Conservation (phyloP, 1,140 invertebrate species). For the Sitophilus oryzae region DNA sequence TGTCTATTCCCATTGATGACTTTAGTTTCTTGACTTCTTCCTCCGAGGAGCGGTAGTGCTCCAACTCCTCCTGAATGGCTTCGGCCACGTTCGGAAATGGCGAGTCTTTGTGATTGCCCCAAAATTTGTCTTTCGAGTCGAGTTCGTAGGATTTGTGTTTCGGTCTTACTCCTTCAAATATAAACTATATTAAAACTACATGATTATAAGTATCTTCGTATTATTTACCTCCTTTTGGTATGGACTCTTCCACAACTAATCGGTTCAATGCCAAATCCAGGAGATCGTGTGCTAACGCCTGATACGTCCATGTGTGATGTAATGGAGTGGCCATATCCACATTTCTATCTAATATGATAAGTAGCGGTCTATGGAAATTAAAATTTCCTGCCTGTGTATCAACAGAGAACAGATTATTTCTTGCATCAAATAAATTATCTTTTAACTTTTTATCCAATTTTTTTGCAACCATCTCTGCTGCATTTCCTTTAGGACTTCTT, state of each 20-base stretch:
- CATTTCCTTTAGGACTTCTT: conserved; percentile 89
- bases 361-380: conserved; percentile 87
- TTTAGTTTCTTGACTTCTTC: conserved; percentile 95
- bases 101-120: conserved; percentile 88
- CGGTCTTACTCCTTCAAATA: conserved; percentile 50
- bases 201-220: conserved; percentile 1
- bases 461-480: conserved; percentile 96
- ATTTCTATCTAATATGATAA: conserved; percentile 91
- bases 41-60: conserved; percentile 88
- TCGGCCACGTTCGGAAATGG: conserved; percentile 97
- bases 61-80: conserved; percentile 95
- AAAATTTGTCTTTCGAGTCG: conserved; percentile 83
- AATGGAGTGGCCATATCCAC: conserved; percentile 95
- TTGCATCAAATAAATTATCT: conserved; percentile 93
- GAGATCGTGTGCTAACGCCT: conserved; percentile 93
- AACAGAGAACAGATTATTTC: conserved; percentile 91
- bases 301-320: conserved; percentile 99
- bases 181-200: neutral
- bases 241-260: conserved; percentile 71
- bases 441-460: conserved; percentile 95
- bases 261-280: conserved; percentile 86
- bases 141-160: conserved; percentile 90
- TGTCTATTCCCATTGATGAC: conserved; percentile 82
- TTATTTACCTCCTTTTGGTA: conserved; percentile 37
- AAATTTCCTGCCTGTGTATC: conserved; percentile 72